These are phyloP conservation scores for Scaptomyza pallida DNA, from an alignment of 1,140 invertebrate species.

Conservation along the genomic window DNA sequence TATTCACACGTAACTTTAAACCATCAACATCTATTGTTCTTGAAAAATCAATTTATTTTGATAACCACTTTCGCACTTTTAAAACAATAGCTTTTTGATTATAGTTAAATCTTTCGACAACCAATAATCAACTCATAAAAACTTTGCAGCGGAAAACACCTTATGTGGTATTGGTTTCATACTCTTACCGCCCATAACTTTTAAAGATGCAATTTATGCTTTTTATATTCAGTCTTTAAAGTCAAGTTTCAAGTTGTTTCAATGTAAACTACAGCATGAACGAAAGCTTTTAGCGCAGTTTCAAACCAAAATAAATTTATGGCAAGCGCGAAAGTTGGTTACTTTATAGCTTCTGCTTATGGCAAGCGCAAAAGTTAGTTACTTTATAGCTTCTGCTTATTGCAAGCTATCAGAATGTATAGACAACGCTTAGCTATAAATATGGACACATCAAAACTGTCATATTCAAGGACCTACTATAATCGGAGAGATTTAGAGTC, in stretches of 20 bases:
- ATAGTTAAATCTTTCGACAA: no score
- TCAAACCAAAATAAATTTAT: slow-evolving; percentile 17
- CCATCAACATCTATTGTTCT: no score
- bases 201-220: no score
- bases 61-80: no score
- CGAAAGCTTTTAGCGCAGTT: not conserved
- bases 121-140: no score
- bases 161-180: no score
- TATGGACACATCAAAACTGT: not conserved
- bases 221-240: not conserved
- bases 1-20: no score
- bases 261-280: not conserved
- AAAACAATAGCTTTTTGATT: no score
- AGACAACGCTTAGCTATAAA: not conserved
- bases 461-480: slow-evolving; percentile 7
- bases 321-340: slow-evolving; percentile 23
- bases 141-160: no score
- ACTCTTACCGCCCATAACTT: no score
- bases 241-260: not conserved
- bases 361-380: no score
- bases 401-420: not conserved
- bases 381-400: not conserved
- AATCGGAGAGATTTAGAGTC: slow-evolving; percentile 2
- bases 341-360: not conserved
- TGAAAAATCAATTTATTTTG: no score